phyloP scores from a whole-genome alignment of 2,888 invertebrate species.

The Sesia bembeciformis region DNA sequence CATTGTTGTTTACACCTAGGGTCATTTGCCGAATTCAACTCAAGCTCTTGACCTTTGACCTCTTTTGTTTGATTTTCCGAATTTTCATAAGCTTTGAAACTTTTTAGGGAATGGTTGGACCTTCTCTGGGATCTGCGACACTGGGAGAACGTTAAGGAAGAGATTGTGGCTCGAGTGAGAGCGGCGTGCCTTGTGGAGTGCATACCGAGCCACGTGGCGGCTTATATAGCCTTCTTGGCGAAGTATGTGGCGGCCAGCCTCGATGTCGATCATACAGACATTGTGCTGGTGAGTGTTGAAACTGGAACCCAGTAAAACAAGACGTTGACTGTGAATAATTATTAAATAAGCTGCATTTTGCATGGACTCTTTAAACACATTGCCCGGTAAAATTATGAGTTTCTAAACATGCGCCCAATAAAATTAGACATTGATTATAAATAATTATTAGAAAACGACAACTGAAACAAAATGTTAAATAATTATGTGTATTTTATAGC shows the following conservation, averaged over 20 bases:
- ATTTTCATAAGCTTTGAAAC: neutral
- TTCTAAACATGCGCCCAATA: too few relatives aligned
- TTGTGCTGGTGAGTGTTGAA: slow-evolving; percentile 24
- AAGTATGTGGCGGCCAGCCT: slow-evolving; percentile 72
- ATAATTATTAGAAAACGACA: too few relatives aligned
- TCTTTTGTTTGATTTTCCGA: too few relatives aligned
- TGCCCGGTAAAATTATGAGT: neutral
- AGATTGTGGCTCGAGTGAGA: slow-evolving; percentile 81
- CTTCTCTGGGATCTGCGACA: slow-evolving; percentile 83
- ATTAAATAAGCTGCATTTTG: slow-evolving; percentile 10
- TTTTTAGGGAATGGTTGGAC: slow-evolving; percentile 49
- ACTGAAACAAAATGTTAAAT: too few relatives aligned
- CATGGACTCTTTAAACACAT: neutral
- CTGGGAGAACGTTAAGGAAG: slow-evolving; percentile 81
- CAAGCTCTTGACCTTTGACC: too few relatives aligned
- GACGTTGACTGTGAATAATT: too few relatives aligned
- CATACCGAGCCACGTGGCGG: slow-evolving; percentile 84
- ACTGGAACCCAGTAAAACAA: too few relatives aligned
- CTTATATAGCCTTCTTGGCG: slow-evolving; percentile 90
- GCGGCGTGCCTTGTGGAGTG: slow-evolving; percentile 95
- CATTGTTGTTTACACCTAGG: too few relatives aligned
- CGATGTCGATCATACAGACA: slow-evolving; percentile 33
- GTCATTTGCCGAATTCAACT: too few relatives aligned
- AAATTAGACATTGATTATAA: too few relatives aligned
- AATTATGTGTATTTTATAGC: too few relatives aligned